Evolutionary conservation across 2,888 invertebrate genomes (phyloP), one percentile per base, ranked within the genome.

Genomic region (Diadegma fenestrale): DNA sequence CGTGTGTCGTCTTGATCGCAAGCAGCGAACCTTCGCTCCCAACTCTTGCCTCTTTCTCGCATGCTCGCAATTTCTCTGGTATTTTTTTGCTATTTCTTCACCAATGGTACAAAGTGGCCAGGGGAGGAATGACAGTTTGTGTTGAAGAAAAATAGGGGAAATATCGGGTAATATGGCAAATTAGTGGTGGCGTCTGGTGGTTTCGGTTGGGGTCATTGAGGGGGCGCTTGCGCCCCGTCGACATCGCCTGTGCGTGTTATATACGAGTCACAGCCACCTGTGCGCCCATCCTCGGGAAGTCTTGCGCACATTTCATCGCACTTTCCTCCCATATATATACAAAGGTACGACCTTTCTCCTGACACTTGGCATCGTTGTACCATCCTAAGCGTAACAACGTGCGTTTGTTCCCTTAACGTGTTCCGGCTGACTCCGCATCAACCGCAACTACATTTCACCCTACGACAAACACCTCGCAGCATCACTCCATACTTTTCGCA

Each of bases 291-390:
- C 87, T 80, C 78, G 83, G 14, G 72, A 82, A 80, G 80, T 80
- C 80, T 86, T 88, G 87, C 89, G 87, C 88, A 88, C 86, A 72
- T 69, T 78, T 78, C 45, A 69, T 68, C 51, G 58, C 78, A 84
- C 88, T 80, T 75, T 37, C 82, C 75, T 81, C 75, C 81, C 86
- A 84, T 89, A 89, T 91, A 92, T 93, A 92, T 92, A 91, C 88
- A 88, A 90, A 87, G 90, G 88, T 80, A 77, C 80, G 85, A 86
- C 88, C 88, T 54, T 33, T 86, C 78, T 87, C 85, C 88, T 77
- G 89, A 90, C 93, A 91, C 90, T 92, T 90, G 89, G 88, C 89
- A 90, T 89, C 90, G 88, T 90, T 88, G 87, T 89, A 87, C 84
- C 87, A 87, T 87, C 88, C 88, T 87, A 88, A 87, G 87, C 88